A percentile compares a stretch with the other conserved stretches of the same genome.
These are phyloP conservation scores for Pseudoips prasinana DNA, from an alignment of 2,888 invertebrate species.

Conservation along the genomic window DNA sequence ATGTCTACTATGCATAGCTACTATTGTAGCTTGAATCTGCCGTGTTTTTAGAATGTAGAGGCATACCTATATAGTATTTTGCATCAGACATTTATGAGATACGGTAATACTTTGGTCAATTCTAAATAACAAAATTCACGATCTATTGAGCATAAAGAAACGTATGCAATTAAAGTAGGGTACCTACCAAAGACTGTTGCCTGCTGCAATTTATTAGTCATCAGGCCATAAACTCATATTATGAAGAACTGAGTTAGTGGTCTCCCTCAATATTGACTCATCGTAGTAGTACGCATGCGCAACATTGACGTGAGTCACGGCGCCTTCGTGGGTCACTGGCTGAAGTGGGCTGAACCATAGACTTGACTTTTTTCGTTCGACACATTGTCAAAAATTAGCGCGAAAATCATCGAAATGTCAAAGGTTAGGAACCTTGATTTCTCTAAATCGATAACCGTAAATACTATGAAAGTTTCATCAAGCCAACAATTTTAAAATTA, in stretches of 20 bases:
- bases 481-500: constrained; percentile 24
- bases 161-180: too few relatives aligned
- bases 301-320: constrained; percentile 39
- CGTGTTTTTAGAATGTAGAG: too few relatives aligned
- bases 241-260: constrained; percentile 38
- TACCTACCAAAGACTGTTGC: too few relatives aligned
- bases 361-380: too few relatives aligned
- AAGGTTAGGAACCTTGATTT: constrained; percentile 19
- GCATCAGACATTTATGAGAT: too few relatives aligned
- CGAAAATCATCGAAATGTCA: constrained; percentile 11
- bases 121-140: too few relatives aligned
- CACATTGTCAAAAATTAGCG: constrained; percentile 11
- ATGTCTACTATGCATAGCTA: too few relatives aligned
- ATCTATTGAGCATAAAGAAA: too few relatives aligned
- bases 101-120: too few relatives aligned
- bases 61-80: too few relatives aligned
- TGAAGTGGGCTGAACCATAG: too few relatives aligned
- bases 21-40: too few relatives aligned
- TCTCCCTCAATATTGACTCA: constrained; percentile 51
- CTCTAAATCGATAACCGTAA: constrained; percentile 12
- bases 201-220: constrained; percentile 29
- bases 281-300: constrained; percentile 55
- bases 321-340: constrained; percentile 12
- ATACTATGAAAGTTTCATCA: constrained; percentile 30
- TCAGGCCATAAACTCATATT: constrained; percentile 18